Evolutionary conservation across 2,113 vertebrate genomes (phyloP).

Genomic region (Phasianus colchicus): DNA sequence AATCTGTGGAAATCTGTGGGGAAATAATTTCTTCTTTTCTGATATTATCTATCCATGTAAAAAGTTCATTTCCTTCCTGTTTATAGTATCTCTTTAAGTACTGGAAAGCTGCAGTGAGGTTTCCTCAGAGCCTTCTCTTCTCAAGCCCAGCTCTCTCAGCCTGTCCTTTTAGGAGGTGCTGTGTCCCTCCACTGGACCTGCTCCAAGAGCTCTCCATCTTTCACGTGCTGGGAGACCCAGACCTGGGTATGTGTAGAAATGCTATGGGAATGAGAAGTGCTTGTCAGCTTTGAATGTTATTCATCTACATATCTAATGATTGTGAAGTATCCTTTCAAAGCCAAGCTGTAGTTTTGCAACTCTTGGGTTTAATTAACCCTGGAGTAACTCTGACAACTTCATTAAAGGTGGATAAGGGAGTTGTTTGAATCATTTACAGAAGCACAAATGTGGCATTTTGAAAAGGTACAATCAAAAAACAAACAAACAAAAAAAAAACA

Average conservation of each 20-base stretch:
- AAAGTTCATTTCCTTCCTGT: too few species aligned
- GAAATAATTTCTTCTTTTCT: too few species aligned
- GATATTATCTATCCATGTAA: too few species aligned
- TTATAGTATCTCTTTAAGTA: too few species aligned
- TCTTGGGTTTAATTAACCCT: slow-evolving; percentile 28
- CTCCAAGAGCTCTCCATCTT: too few species aligned
- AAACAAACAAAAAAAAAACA: too few species aligned
- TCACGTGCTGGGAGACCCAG: too few species aligned
- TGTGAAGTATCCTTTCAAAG: background rate
- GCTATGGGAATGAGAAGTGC: background rate
- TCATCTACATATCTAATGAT: background rate
- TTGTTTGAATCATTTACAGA: background rate
- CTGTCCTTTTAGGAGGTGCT: too few species aligned
- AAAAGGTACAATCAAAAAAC: background rate
- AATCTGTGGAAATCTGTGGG: slow-evolving; percentile 1
- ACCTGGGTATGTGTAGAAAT: background rate
- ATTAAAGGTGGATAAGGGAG: background rate
- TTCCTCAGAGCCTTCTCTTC: too few species aligned
- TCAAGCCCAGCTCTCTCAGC: too few species aligned
- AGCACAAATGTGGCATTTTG: background rate
- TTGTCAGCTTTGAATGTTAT: background rate
- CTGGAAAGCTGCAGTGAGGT: too few species aligned
- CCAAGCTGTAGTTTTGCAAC: background rate
- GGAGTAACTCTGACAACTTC: background rate
- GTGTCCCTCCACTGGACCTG: too few species aligned